These are phyloP conservation scores for Seira musarum DNA, from an alignment of 2,888 invertebrate genomes.

Conservation along the genomic window DNA sequence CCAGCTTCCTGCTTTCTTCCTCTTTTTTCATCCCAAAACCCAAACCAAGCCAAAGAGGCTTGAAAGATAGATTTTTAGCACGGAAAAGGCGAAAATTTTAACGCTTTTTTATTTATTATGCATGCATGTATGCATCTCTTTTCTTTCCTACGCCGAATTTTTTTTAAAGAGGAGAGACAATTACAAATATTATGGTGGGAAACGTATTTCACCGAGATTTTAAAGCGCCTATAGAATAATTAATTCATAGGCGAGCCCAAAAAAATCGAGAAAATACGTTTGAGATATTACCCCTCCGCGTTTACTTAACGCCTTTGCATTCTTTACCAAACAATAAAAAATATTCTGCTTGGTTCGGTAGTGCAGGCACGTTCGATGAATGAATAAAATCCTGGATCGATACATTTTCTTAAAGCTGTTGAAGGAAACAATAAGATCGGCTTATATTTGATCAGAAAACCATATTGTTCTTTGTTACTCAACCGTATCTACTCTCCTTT, in stretches of 20 bases:
- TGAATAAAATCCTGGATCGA: neutral
- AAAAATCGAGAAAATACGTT: neutral
- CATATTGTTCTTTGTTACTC: too few relatives aligned
- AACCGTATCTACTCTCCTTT: too few relatives aligned
- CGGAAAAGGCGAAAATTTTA: neutral
- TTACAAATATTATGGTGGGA: neutral
- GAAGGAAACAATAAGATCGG: too few relatives aligned
- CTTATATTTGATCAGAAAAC: too few relatives aligned
- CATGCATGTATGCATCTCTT: neutral
- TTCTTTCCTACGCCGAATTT: too few relatives aligned
- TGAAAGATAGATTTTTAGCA: too few relatives aligned
- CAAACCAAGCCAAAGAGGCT: neutral
- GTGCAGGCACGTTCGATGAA: neutral
- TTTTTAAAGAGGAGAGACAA: neutral
- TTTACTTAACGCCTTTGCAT: neutral
- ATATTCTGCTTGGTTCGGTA: neutral
- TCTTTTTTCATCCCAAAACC: too few relatives aligned
- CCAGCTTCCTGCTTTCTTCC: conserved; percentile 3
- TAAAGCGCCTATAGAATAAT: neutral
- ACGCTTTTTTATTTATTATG: conserved; percentile 10
- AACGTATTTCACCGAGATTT: neutral
- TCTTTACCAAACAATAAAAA: neutral
- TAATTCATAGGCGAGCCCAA: neutral
- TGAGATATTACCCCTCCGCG: neutral
- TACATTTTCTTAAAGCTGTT: too few relatives aligned